Evolutionary conservation across 2,797 vertebrate species (phyloP).

Genomic region (Acipenser ruthenus): DNA sequence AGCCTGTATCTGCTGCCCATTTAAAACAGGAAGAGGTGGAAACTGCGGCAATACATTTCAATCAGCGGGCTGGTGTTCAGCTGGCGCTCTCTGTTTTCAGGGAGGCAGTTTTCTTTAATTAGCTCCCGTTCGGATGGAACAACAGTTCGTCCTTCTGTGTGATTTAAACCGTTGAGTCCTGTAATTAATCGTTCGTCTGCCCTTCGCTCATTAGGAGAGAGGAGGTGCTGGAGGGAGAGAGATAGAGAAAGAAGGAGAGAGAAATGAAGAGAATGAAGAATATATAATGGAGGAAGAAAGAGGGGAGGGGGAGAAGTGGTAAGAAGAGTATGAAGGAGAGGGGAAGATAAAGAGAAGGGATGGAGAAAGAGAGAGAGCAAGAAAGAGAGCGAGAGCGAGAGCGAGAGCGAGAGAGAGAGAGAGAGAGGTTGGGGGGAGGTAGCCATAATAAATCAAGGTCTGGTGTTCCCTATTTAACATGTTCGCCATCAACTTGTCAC

Average conservation of each 20-base stretch:
- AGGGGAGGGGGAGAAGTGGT: not conserved
- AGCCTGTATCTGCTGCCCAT: no score
- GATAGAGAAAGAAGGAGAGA: not conserved
- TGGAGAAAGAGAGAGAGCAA: not conserved
- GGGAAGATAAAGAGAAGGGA: not conserved
- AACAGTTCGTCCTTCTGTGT: conserved; percentile 59
- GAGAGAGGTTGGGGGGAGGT: conserved; percentile 36
- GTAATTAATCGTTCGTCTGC: conserved; percentile 56
- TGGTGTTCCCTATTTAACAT: conserved; percentile 91
- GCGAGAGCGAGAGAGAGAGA: conserved; percentile 28
- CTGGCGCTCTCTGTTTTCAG: conserved; percentile 52
- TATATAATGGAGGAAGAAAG: not conserved
- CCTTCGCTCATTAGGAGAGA: conserved; percentile 40
- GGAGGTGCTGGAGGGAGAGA: conserved; percentile 1
- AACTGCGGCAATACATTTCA: conserved; percentile 51
- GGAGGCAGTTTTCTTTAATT: conserved; percentile 57
- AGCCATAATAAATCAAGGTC: conserved; percentile 84
- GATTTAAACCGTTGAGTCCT: conserved; percentile 53
- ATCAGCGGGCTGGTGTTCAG: conserved; percentile 40
- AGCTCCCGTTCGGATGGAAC: conserved; percentile 57
- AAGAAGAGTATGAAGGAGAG: not conserved
- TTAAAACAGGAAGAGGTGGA: not conserved
- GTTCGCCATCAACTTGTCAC: conserved; percentile 90
- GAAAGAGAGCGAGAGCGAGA: conserved; percentile 21
- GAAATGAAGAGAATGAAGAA: not conserved